Evolutionary conservation across 2,113 vertebrate species (phyloP).

Genomic region (Takifugu flavidus): DNA sequence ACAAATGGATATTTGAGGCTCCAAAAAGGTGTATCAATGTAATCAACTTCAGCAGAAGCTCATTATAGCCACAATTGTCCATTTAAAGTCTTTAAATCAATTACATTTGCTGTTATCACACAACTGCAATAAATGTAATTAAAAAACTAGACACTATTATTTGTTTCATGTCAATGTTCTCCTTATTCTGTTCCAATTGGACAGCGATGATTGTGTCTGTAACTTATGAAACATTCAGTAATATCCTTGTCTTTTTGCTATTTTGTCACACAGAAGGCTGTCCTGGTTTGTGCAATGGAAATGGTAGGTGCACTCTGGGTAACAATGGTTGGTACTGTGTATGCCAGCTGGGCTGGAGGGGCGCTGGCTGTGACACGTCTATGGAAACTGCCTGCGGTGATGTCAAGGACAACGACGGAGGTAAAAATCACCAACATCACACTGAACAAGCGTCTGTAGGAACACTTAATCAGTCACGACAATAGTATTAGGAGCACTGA

Average conservation of each 20-base stretch:
- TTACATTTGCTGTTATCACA: background rate
- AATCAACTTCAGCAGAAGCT: constrained; percentile 58
- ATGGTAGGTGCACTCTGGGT: constrained; percentile 96
- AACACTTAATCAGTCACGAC: constrained; percentile 37
- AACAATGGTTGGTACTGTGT: constrained; percentile 95
- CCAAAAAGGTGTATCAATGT: constrained; percentile 64
- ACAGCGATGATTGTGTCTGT: background rate
- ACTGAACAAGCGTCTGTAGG: constrained; percentile 22
- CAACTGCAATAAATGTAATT: constrained; percentile 8
- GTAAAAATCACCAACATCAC: constrained; percentile 70
- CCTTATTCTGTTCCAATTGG: constrained; percentile 11
- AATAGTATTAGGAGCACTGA: constrained; percentile 23
- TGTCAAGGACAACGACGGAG: constrained; percentile 96
- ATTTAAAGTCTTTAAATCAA: constrained; percentile 31
- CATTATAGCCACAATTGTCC: constrained; percentile 33
- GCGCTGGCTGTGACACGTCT: constrained; percentile 91
- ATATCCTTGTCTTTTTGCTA: constrained; percentile 10
- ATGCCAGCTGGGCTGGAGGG: constrained; percentile 98
- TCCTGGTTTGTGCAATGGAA: constrained; percentile 94
- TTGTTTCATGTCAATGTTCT: constrained; percentile 6
- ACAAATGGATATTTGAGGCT: constrained; percentile 67
- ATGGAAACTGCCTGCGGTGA: constrained; percentile 97
- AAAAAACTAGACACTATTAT: background rate
- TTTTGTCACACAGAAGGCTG: constrained; percentile 87
- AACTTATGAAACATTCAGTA: background rate